A percentile compares a stretch with the other conserved stretches of the same genome.
These are phyloP conservation scores for Sphaeramia orbicularis DNA, from an alignment of 2,797 vertebrate genomes.

Conservation along the genomic window DNA sequence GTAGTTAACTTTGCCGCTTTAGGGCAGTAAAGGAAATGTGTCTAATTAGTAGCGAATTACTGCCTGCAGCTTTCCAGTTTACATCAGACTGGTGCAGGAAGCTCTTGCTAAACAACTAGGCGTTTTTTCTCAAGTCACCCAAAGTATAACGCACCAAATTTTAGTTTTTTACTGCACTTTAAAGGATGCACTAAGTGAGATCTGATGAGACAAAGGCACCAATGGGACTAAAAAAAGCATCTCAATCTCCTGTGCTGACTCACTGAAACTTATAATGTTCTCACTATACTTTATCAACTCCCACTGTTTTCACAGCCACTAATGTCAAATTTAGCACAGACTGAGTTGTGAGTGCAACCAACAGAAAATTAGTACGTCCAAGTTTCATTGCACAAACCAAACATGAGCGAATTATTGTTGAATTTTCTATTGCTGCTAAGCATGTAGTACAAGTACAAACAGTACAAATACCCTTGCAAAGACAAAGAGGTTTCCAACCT, in stretches of 20 bases:
- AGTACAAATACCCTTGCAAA: too few species aligned
- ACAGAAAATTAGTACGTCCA: too few species aligned
- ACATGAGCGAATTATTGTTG: too few species aligned
- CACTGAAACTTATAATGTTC: background rate
- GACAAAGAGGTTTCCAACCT: too few species aligned
- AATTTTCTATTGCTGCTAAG: too few species aligned
- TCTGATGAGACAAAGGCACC: background rate
- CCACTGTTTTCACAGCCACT: background rate
- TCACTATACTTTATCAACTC: background rate
- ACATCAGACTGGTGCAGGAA: slow-evolving; percentile 24
- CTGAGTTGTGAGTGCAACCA: too few species aligned
- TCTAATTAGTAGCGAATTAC: slow-evolving; percentile 59
- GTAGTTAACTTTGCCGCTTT: slow-evolving; percentile 3
- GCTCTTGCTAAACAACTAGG: slow-evolving; percentile 17
- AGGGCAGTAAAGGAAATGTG: slow-evolving; percentile 37
- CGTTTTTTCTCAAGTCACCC: slow-evolving; percentile 3
- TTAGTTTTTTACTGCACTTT: slow-evolving; percentile 3
- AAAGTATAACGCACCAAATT: slow-evolving; percentile 6
- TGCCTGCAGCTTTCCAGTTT: slow-evolving; percentile 44
- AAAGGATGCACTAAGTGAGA: slow-evolving; percentile 7
- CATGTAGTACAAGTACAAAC: too few species aligned
- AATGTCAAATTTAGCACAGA: too few species aligned
- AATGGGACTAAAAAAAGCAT: background rate
- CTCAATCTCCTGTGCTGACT: background rate
- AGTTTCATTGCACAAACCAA: too few species aligned